Conservation (phyloP, 2,113 vertebrate genomes). For the Mobula birostris region DNA sequence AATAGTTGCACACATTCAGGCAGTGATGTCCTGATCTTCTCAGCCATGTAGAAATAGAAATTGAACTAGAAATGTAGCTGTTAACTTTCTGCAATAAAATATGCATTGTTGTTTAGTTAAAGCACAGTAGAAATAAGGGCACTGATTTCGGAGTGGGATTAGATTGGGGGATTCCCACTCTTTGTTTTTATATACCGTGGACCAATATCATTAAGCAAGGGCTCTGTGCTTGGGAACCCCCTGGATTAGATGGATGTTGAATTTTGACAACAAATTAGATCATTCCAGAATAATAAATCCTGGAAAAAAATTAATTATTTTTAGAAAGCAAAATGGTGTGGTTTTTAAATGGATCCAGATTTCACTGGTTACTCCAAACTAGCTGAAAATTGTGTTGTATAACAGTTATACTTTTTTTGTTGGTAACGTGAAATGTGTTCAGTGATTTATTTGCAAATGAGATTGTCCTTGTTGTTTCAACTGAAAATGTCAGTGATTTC, state of each 20-base stretch:
- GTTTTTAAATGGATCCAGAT: not conserved
- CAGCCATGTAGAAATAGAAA: not conserved
- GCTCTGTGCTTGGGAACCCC: no score
- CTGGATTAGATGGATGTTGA: not conserved
- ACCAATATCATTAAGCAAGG: no score
- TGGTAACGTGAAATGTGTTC: not conserved
- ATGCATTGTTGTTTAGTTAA: not conserved
- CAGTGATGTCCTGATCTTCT: not conserved
- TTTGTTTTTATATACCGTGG: no score
- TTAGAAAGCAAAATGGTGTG: not conserved
- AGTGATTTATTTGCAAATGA: not conserved
- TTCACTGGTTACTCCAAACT: not conserved
- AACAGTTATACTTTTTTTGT: not conserved
- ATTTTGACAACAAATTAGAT: not conserved
- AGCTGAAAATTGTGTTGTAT: not conserved
- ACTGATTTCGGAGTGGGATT: not conserved
- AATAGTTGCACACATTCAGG: not conserved
- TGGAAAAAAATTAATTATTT: not conserved
- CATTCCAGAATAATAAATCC: not conserved
- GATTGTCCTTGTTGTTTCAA: constrained; percentile 8
- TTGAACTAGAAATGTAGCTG: not conserved
- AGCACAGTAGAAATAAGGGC: not conserved
- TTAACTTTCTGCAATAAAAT: constrained; percentile 22
- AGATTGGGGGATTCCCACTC: no score
- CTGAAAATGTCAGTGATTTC: not conserved